Conservation (phyloP, 2,113 vertebrate genomes). For the Neopipo cinnamomea region DNA sequence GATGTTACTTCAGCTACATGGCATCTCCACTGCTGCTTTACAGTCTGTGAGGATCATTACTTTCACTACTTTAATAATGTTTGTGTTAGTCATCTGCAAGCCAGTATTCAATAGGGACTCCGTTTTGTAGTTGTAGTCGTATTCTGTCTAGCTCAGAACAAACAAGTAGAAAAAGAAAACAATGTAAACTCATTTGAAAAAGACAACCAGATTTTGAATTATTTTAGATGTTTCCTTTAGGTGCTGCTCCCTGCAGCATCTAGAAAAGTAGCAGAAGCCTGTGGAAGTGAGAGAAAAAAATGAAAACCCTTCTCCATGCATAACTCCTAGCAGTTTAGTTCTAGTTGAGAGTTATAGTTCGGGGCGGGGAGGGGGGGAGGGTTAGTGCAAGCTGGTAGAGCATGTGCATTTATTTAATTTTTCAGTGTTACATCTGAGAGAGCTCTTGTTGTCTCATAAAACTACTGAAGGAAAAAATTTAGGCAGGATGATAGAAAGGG, state of each 20-base stretch:
- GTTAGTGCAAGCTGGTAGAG: neutral
- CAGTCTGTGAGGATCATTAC: neutral
- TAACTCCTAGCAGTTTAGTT: neutral
- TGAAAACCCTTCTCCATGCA: neutral
- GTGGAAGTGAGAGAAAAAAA: neutral
- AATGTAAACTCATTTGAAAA: neutral
- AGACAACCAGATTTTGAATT: neutral
- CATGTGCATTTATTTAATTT: neutral
- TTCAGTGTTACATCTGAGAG: neutral
- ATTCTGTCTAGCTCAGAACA: neutral
- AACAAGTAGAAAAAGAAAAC: neutral
- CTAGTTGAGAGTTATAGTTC: neutral
- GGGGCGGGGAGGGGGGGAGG: rapidly evolving
- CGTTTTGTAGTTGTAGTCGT: neutral
- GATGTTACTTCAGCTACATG: neutral
- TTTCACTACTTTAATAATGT: neutral
- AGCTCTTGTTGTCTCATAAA: neutral
- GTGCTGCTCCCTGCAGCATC: neutral
- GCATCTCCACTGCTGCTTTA: neutral
- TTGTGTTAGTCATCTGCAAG: neutral
- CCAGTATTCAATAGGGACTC: neutral
- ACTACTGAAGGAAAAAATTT: neutral
- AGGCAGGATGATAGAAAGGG: neutral
- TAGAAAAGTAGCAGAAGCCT: neutral
- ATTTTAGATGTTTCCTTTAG: neutral